These are phyloP conservation scores for Dynastes hyllus DNA, from an alignment of 2,888 invertebrate genomes.

Conservation along the genomic window DNA sequence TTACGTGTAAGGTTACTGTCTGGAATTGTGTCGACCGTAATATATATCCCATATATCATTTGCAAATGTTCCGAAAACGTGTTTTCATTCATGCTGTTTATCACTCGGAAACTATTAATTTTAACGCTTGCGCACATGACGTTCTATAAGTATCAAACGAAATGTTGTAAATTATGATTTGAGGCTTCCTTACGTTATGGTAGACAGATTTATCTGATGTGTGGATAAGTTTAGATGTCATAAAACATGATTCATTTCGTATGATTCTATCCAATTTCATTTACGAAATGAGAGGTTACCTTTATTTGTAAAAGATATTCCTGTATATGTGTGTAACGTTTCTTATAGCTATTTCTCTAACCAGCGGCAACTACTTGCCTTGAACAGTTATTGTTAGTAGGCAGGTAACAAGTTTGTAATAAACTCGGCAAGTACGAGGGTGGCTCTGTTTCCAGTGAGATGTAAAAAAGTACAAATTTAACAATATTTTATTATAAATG, in stretches of 20 bases:
- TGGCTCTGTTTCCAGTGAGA: too few species aligned
- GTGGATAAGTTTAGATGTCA: neutral
- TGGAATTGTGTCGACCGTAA: neutral
- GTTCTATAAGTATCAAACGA: neutral
- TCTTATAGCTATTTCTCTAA: too few species aligned
- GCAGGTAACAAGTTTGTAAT: too few species aligned
- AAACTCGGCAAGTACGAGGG: too few species aligned
- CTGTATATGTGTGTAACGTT: too few species aligned
- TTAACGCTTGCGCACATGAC: constrained; percentile 1
- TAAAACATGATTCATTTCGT: neutral
- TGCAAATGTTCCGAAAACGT: constrained; percentile 18
- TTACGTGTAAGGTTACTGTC: neutral
- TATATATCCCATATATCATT: constrained; percentile 14
- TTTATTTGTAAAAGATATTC: too few species aligned
- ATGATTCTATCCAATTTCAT: too few species aligned
- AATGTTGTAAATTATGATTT: constrained; percentile 12
- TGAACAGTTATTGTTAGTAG: too few species aligned
- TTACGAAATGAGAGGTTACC: too few species aligned
- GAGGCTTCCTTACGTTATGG: neutral
- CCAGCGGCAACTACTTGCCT: too few species aligned
- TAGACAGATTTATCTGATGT: neutral
- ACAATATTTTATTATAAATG: too few species aligned
- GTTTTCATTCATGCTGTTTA: constrained; percentile 18
- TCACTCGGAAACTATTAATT: neutral
- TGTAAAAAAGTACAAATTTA: too few species aligned